Evolutionary conservation across 2,888 invertebrate genomes (phyloP), one percentile per base, ranked within the genome.

Genomic region (Catonia carolina): DNA sequence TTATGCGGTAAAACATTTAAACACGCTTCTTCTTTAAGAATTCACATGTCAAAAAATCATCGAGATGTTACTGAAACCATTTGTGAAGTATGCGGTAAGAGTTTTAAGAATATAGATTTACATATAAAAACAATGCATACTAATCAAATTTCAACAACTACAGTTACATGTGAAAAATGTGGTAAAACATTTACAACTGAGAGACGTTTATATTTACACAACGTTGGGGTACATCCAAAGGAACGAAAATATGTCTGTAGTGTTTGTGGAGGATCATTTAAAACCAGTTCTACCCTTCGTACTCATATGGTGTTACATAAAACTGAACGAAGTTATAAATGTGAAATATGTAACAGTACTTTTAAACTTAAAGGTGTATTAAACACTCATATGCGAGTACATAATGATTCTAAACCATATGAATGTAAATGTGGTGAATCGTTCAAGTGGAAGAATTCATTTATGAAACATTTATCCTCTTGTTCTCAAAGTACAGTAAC

Each of bases 391-490:
- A 18, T 17, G 8, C 37, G 52, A 22, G 18, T 52, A 2, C 52
- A 52, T 12, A 52, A 2, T 8, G n/a, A 39, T 23, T 2, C 23
- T 2, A 14, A 14, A n/a, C 37, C 37, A n/a, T 52, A 52, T 23
- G 18, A 36, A 22, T 52, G 52, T 14, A 15, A 22, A 5, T 52
- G 52, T 52, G 52, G 52, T 12, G 20, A 37, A 23, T 12, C 37
- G 2, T 52, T 52, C 14, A 37, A 39, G 6, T 52, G 52, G 52
- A 52, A 52, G 23, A 36, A 52, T 20, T 37, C 52, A n/a, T 52
- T 52, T 52, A 39, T 37, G n/a, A 52, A 52, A 39, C 52, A 52
- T 36, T 14, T 39, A 14, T 2, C 10, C 4, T 37, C 20, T 17
- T 52, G 52, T 23, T n/a, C 8, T 14, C 14, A n/a, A n/a, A n/a